Evolutionary conservation across 2,888 invertebrate genomes (phyloP).

Genomic region (Bombyx huttoni): DNA sequence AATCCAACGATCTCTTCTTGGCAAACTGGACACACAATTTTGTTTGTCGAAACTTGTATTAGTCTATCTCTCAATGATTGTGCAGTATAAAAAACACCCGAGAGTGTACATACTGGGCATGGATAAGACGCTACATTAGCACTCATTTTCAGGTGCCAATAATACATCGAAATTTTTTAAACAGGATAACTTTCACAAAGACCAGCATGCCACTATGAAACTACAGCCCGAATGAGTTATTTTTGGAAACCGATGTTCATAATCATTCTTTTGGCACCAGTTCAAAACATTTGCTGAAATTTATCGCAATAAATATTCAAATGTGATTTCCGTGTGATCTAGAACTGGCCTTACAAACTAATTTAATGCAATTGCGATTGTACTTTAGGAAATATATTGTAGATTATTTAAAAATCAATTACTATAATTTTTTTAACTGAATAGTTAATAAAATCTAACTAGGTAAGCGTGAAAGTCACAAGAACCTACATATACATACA

Average conservation of each 20-base stretch:
- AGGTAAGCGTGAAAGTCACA: too few relatives aligned
- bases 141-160: slow-evolving; percentile 35
- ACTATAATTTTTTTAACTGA: too few relatives aligned
- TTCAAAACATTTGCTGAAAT: slow-evolving; percentile 42
- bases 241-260: slow-evolving; percentile 41
- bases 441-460: too few relatives aligned
- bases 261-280: slow-evolving; percentile 50
- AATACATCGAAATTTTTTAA: slow-evolving; percentile 3
- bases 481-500: too few relatives aligned
- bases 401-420: too few relatives aligned
- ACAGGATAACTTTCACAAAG: slow-evolving; percentile 12
- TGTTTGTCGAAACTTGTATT: slow-evolving; percentile 82
- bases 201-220: slow-evolving; percentile 35
- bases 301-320: slow-evolving; percentile 8
- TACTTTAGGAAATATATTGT: too few relatives aligned
- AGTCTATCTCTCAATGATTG: slow-evolving; percentile 80
- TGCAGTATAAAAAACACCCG: slow-evolving; percentile 78
- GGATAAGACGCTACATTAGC: slow-evolving; percentile 73
- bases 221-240: slow-evolving; percentile 48
- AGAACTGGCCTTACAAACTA: neutral
- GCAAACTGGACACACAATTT: slow-evolving; percentile 83
- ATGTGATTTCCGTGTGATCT: slow-evolving; percentile 7
- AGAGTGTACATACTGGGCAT: slow-evolving; percentile 83
- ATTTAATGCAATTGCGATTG: too few relatives aligned
- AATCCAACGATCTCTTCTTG: slow-evolving; percentile 81